Evolutionary conservation across 1,140 invertebrate genomes (phyloP).

Genomic region (Drosophila kikkawai): DNA sequence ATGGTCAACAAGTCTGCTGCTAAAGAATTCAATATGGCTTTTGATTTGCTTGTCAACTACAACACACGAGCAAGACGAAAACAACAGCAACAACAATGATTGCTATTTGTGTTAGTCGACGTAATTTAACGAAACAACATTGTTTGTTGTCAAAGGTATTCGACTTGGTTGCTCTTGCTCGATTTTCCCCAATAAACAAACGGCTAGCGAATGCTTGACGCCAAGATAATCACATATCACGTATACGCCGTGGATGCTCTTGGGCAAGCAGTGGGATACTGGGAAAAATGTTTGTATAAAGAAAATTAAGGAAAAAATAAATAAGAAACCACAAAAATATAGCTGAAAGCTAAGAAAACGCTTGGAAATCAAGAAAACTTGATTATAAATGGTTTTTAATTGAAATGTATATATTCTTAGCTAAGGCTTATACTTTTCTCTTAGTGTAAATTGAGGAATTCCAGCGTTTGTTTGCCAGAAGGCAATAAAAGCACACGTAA

Average conservation of each 20-base stretch:
- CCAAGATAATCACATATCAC: slow-evolving; percentile 75
- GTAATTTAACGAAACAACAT: slow-evolving; percentile 55
- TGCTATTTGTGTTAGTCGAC: slow-evolving; percentile 29
- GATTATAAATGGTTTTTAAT: too few relatives aligned
- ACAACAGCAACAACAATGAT: slow-evolving; percentile 21
- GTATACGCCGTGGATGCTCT: slow-evolving; percentile 63
- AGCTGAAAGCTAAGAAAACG: too few relatives aligned
- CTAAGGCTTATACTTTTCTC: not conserved
- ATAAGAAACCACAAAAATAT: not conserved
- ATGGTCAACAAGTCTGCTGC: slow-evolving; percentile 33
- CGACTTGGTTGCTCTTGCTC: not conserved
- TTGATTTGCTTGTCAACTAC: slow-evolving; percentile 50
- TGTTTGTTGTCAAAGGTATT: slow-evolving; percentile 55
- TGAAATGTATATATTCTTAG: not conserved
- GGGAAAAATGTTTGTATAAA: not conserved
- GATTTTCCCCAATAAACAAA: slow-evolving; percentile 37
- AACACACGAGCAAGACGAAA: slow-evolving; percentile 18
- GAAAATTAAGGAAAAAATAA: not conserved
- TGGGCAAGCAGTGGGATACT: slow-evolving; percentile 7
- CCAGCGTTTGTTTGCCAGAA: slow-evolving; percentile 43
- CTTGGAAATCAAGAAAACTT: not conserved
- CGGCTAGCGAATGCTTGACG: slow-evolving; percentile 37
- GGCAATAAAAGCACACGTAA: slow-evolving; percentile 80
- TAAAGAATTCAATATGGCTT: slow-evolving; percentile 48
- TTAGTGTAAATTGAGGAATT: not conserved